Conservation (phyloP, 30 jellyfish, hydroid and myxozoan genomes). For the Morbakka virulenta region DNA sequence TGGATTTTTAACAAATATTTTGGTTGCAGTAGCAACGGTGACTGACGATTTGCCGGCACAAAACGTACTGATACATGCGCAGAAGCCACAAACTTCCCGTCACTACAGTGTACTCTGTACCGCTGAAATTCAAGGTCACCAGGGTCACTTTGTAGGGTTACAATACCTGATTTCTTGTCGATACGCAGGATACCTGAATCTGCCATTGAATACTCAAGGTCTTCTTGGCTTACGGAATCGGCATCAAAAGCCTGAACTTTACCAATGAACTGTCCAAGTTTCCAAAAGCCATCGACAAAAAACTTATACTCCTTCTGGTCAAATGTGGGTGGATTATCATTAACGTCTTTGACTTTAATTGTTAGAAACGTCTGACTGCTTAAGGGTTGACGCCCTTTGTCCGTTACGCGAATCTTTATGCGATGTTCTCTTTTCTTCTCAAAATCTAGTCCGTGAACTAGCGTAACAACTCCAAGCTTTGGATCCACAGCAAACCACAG, state of each 20-base stretch:
- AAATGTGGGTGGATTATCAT: slow-evolving; percentile 85
- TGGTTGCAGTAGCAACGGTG: slow-evolving; percentile 7
- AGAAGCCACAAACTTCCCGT: slow-evolving; percentile 49
- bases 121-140: slow-evolving; percentile 29
- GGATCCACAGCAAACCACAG: slow-evolving; percentile 43
- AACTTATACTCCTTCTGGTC: slow-evolving; percentile 35
- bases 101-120: slow-evolving; percentile 66
- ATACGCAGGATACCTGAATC: slow-evolving; percentile 55
- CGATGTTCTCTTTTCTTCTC: slow-evolving; percentile 50
- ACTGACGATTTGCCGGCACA: slow-evolving; percentile 29
- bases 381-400: slow-evolving; percentile 71
- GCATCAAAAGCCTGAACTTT: slow-evolving; percentile 74
- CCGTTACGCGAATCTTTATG: slow-evolving; percentile 57
- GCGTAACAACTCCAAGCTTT: slow-evolving; percentile 51
- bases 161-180: slow-evolving; percentile 48
- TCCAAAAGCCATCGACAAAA: slow-evolving; percentile 46
- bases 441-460: slow-evolving; percentile 53
- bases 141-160: slow-evolving; percentile 60
- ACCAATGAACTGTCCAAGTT: slow-evolving; percentile 83
- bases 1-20: slow-evolving; percentile 13
- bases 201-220: slow-evolving; percentile 50
- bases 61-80: slow-evolving; percentile 28
- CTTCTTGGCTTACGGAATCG: slow-evolving; percentile 20
- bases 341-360: slow-evolving; percentile 57
- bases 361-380: slow-evolving; percentile 61